Conservation (phyloP, 1,140 invertebrate species). For the Diprion similis region DNA sequence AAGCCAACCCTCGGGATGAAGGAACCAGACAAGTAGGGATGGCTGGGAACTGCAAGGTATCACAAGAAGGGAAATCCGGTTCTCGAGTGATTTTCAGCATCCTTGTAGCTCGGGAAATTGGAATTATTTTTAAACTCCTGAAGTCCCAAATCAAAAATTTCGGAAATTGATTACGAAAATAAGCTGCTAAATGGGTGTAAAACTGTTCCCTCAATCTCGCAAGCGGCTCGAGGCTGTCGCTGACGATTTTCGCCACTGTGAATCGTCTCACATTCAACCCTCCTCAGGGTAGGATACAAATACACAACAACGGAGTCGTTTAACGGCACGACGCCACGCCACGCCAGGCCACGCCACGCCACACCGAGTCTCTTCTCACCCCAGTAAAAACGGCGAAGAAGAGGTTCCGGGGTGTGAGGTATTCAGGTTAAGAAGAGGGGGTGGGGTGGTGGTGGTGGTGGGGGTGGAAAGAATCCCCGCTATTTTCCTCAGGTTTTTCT, state of each 20-base stretch:
- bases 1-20: background rate
- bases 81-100: too few species aligned
- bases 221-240: background rate
- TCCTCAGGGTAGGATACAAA: constrained; percentile 3
- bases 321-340: background rate
- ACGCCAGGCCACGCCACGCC: background rate
- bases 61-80: too few species aligned
- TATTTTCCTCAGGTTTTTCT: constrained; percentile 1
- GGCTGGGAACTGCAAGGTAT: background rate
- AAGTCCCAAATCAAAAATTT: background rate
- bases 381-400: background rate
- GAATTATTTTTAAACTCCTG: background rate
- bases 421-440: background rate
- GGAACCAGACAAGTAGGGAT: background rate
- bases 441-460: background rate
- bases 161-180: background rate
- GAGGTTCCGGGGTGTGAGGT: background rate
- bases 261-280: constrained; percentile 5
- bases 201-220: background rate
- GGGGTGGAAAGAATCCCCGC: background rate
- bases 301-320: constrained; percentile 7
- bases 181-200: background rate
- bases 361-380: background rate
- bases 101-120: background rate
- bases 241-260: background rate